Conservation (phyloP, 1,140 invertebrate genomes). For the Neuroterus valhalla region DNA sequence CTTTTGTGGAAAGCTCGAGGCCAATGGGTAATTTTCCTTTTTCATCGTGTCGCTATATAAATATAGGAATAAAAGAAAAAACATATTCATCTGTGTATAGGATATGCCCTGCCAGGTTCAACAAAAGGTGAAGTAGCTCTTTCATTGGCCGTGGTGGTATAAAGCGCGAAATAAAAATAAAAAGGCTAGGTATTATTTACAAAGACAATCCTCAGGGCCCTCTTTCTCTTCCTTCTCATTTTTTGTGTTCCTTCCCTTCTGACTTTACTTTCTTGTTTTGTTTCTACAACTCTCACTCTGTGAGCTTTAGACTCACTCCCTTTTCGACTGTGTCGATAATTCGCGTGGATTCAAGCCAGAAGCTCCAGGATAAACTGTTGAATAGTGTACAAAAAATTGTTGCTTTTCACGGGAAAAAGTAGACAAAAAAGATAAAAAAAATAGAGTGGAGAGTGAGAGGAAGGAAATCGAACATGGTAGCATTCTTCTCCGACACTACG, state of each 20-base stretch:
- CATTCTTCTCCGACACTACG: no score
- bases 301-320: conserved; percentile 22
- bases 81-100: no score
- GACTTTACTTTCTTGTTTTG: conserved; percentile 29
- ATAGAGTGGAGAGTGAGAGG: neutral
- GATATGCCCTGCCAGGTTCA: conserved; percentile 26
- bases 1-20: conserved; percentile 46
- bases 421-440: conserved; percentile 8
- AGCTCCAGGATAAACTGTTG: conserved; percentile 44
- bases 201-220: conserved; percentile 48
- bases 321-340: conserved; percentile 38
- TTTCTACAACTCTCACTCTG: conserved; percentile 18
- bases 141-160: conserved; percentile 52
- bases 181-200: conserved; percentile 52
- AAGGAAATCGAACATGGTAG: neutral
- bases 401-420: conserved; percentile 32
- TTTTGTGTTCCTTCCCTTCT: conserved; percentile 25
- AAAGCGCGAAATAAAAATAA: conserved; percentile 58
- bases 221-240: conserved; percentile 37
- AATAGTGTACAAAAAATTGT: conserved; percentile 44
- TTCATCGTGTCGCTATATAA: neutral
- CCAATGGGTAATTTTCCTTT: conserved; percentile 37
- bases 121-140: conserved; percentile 55
- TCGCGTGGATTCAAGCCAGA: conserved; percentile 26
- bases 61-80: no score